Base-by-base conservation (phyloP, 2,888 invertebrate genomes). In the Griposia aprilina region DNA sequence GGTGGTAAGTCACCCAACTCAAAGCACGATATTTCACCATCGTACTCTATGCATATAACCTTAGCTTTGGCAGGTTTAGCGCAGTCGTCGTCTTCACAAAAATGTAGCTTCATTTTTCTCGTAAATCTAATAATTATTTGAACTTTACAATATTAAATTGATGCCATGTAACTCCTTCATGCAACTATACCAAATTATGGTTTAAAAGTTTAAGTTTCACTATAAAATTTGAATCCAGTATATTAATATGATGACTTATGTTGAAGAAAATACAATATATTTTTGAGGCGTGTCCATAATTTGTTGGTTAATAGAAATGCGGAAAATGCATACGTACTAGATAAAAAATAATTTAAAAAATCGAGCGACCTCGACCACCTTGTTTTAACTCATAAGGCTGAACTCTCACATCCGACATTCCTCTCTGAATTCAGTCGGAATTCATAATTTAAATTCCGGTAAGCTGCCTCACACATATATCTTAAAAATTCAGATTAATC, bases 1-100 rank as follows among this genome's bases (percentile, higher is more conserved):
- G 76, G 72, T 13, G 70, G 65, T 59, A 83, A 48, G 15, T 82
- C 63, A 55, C 76, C 73, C 45, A 85, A 50, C n/a, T 78, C 75
- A 41, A 85, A 83, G 71, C 80, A 85, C 17, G 80, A 74, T 45
- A 67, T 75, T 30, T 82, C 78, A 17, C 73, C 67, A 36, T 78
- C 73, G 26, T 78, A 70, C 41, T 84, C 78, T 70, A 84, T 7
- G 41, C 75, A 84, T 36, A 74, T 20, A n/a, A 82, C 63, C 7
- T 68, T 63, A n/a, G 15, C 52, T 41, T 71, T 60, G n/a, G 50
- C 76, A 20, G 72, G 60, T 59, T 69, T 76, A 20, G n/a, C 17
- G 23, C 30, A 30, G 23, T 45, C 26, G 50, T 60, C 15, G 15
- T 71, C 74, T 62, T 71, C 72, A 70, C 60, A 73, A 76, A 80